Conservation (phyloP, 1,140 invertebrate genomes). For the Tetragnatha versicolor region DNA sequence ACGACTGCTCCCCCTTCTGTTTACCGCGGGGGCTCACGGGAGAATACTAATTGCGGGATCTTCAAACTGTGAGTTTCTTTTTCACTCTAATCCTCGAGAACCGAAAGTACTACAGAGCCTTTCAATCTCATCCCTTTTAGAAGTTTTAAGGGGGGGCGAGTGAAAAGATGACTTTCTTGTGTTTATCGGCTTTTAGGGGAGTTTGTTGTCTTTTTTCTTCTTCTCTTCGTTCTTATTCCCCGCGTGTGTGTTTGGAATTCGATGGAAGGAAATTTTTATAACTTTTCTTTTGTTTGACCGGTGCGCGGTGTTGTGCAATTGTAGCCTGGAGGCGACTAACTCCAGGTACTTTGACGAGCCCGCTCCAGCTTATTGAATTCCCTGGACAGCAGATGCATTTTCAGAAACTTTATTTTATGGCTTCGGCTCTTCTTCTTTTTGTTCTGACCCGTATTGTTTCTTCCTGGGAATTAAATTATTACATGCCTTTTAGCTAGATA, state of each 20-base stretch:
- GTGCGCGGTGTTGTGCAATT: slow-evolving; percentile 19
- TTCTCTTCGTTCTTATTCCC: neutral
- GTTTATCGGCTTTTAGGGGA: slow-evolving; percentile 51
- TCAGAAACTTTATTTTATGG: slow-evolving; percentile 10
- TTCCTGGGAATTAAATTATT: too few relatives aligned
- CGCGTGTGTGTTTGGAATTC: slow-evolving; percentile 42
- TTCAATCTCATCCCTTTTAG: slow-evolving; percentile 36
- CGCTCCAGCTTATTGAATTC: slow-evolving; percentile 13
- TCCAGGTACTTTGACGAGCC: neutral
- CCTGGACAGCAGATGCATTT: slow-evolving; percentile 20
- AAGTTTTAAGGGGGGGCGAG: slow-evolving; percentile 26
- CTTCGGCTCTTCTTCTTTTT: too few relatives aligned
- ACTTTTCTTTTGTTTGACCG: slow-evolving; percentile 28
- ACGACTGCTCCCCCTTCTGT: slow-evolving; percentile 34
- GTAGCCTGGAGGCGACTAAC: neutral
- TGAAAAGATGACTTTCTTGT: slow-evolving; percentile 53
- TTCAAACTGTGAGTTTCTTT: slow-evolving; percentile 51
- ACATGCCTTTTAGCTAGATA: too few relatives aligned
- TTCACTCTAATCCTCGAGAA: slow-evolving; percentile 46
- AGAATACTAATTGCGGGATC: slow-evolving; percentile 53
- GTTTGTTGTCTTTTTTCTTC: slow-evolving; percentile 35
- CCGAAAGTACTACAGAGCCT: slow-evolving; percentile 21
- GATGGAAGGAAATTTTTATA: slow-evolving; percentile 45
- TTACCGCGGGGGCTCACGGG: slow-evolving; percentile 40
- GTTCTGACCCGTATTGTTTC: too few relatives aligned